A percentile compares a stretch with the other conserved stretches of the same genome.
Evolutionary conservation across 2,888 invertebrate species (phyloP).

Genomic region (Meta bourneti): DNA sequence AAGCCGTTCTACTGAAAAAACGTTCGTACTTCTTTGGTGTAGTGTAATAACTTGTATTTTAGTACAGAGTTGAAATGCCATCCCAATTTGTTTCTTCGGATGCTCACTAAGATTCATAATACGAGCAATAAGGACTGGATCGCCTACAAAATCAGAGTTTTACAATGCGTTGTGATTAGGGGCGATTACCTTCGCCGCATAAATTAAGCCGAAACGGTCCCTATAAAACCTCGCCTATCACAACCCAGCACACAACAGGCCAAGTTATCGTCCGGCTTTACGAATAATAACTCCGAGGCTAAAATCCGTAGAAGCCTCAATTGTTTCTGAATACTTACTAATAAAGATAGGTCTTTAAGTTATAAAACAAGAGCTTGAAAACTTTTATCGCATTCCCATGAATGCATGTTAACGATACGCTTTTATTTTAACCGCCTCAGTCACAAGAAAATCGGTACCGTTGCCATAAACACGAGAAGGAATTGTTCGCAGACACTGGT

Average conservation of each 20-base stretch:
- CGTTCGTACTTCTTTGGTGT: too few relatives aligned
- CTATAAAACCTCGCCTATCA: constrained; percentile 32
- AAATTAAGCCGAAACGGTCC: constrained; percentile 36
- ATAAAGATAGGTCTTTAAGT: constrained; percentile 66
- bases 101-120: too few relatives aligned
- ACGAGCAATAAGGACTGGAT: too few relatives aligned
- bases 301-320: constrained; percentile 35
- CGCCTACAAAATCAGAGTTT: background rate
- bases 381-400: constrained; percentile 52
- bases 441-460: constrained; percentile 32
- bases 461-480: constrained; percentile 40
- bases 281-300: constrained; percentile 23
- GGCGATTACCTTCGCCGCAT: constrained; percentile 21
- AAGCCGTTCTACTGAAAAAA: too few relatives aligned
- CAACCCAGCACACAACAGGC: background rate
- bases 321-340: constrained; percentile 57
- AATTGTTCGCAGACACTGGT: constrained; percentile 47
- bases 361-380: constrained; percentile 31
- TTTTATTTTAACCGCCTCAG: constrained; percentile 55
- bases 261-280: constrained; percentile 6
- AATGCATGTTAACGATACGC: constrained; percentile 52
- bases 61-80: too few relatives aligned
- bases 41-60: too few relatives aligned
- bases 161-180: background rate
- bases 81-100: too few relatives aligned